Evolutionary conservation across 2,888 invertebrate genomes (phyloP).

Genomic region (Hypolimnas misippus): DNA sequence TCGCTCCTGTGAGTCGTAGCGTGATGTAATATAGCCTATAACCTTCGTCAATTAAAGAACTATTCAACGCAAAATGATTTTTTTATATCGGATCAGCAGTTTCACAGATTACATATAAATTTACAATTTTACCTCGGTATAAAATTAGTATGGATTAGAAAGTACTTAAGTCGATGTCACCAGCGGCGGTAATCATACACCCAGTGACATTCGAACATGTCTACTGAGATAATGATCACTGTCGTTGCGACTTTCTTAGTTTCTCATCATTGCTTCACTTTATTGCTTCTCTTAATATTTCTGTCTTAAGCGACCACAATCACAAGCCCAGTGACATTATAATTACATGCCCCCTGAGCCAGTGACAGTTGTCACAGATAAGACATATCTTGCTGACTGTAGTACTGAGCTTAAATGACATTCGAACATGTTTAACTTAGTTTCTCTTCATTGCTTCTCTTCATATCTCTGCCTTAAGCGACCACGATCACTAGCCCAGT

Average conservation of each 20-base stretch:
- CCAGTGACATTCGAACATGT: conserved; percentile 29
- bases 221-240: not conserved
- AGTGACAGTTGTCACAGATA: not conserved
- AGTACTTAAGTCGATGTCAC: not conserved
- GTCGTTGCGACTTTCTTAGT: not conserved
- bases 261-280: too few relatives aligned
- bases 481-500: too few relatives aligned
- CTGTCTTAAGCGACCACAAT: too few relatives aligned
- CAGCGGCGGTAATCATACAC: conserved; percentile 7
- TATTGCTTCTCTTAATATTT: not conserved
- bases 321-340: not conserved
- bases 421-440: not conserved
- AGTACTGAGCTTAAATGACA: too few relatives aligned
- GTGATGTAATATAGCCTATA: too few relatives aligned
- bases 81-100: too few relatives aligned
- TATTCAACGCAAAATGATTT: too few relatives aligned
- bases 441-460: not conserved
- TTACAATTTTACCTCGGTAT: too few relatives aligned
- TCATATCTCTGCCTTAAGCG: not conserved
- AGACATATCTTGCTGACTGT: not conserved
- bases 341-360: not conserved
- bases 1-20: too few relatives aligned
- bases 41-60: too few relatives aligned
- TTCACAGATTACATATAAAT: too few relatives aligned
- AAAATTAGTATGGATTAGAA: too few relatives aligned